These are phyloP conservation scores for Morpho helenor DNA, from an alignment of 2,888 invertebrate species.

Conservation along the genomic window DNA sequence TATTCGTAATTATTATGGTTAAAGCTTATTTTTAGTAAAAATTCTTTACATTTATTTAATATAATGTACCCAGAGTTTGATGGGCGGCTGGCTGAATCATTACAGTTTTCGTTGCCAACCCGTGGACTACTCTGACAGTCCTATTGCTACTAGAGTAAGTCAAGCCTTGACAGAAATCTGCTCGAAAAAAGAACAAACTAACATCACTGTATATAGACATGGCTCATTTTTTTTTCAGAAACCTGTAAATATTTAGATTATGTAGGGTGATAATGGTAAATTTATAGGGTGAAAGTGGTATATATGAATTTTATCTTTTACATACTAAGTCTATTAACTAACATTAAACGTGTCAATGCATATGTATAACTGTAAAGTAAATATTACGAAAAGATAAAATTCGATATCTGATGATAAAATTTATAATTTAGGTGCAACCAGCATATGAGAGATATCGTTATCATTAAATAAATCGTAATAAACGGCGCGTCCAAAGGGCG, in stretches of 20 bases:
- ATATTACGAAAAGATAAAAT: neutral
- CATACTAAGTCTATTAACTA: constrained; percentile 10
- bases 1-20: no score
- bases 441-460: constrained; percentile 5
- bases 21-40: no score
- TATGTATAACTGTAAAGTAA: constrained; percentile 1
- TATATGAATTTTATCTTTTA: constrained; percentile 8
- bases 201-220: constrained; percentile 70
- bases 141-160: constrained; percentile 91
- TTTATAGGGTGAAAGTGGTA: constrained; percentile 11
- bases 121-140: constrained; percentile 91
- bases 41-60: neutral
- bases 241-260: constrained; percentile 37
- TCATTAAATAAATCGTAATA: constrained; percentile 4
- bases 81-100: constrained; percentile 94
- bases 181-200: constrained; percentile 48
- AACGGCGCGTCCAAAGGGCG: neutral
- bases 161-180: constrained; percentile 35
- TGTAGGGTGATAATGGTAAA: constrained; percentile 30
- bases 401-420: neutral
- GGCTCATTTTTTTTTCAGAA: constrained; percentile 46
- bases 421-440: constrained; percentile 3
- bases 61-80: constrained; percentile 83
- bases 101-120: constrained; percentile 95
- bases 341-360: constrained; percentile 12